Evolutionary conservation across 2,888 invertebrate species (phyloP).

Genomic region (Laothoe populi): DNA sequence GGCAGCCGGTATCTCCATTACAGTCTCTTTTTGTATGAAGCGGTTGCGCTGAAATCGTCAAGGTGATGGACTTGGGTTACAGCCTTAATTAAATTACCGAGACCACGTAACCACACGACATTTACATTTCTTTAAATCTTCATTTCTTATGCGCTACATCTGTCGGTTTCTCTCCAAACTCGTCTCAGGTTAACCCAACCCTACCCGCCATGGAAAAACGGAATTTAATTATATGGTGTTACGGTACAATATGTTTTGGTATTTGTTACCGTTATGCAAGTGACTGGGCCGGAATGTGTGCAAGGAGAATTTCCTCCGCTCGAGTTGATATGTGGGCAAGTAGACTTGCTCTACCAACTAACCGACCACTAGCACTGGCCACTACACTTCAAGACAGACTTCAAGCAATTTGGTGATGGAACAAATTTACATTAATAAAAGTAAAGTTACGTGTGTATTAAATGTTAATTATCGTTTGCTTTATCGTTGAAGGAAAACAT

Average conservation of each 20-base stretch:
- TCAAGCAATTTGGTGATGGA: too few relatives aligned
- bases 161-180: slow-evolving; percentile 5
- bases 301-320: slow-evolving; percentile 51
- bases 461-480: too few relatives aligned
- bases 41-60: too few relatives aligned
- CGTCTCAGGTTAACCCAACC: slow-evolving; percentile 5
- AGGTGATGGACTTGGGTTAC: too few relatives aligned
- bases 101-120: not conserved
- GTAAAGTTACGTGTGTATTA: too few relatives aligned
- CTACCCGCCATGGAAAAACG: slow-evolving; percentile 2
- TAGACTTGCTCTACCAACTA: not conserved
- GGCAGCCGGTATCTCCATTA: too few relatives aligned
- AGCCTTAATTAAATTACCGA: too few relatives aligned
- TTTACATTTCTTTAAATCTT: not conserved
- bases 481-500: too few relatives aligned
- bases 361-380: not conserved
- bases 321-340: slow-evolving; percentile 29
- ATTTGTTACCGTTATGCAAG: slow-evolving; percentile 48
- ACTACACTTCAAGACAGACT: too few relatives aligned
- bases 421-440: too few relatives aligned
- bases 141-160: slow-evolving; percentile 19
- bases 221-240: slow-evolving; percentile 12
- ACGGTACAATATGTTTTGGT: slow-evolving; percentile 19
- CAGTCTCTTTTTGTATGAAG: too few relatives aligned
- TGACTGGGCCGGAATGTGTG: slow-evolving; percentile 43